A percentile compares a stretch with the other conserved stretches of the same genome.
These are phyloP conservation scores for Nymphalis io DNA, from an alignment of 1,140 invertebrate genomes.

Conservation along the genomic window DNA sequence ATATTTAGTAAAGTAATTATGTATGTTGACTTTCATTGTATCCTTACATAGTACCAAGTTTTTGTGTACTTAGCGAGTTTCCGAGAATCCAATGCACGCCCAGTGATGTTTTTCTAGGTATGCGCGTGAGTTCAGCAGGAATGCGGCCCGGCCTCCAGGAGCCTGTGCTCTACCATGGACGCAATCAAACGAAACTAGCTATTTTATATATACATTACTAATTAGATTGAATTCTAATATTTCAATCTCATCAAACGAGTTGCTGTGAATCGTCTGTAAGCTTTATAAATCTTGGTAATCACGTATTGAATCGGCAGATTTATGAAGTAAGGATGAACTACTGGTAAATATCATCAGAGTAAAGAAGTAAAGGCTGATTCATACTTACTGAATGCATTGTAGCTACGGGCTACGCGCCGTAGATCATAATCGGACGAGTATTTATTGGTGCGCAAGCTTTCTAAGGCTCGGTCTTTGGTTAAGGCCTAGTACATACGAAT, in stretches of 20 bases:
- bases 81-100: slow-evolving; percentile 56
- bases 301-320: slow-evolving; percentile 53
- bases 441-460: slow-evolving; percentile 76
- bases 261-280: slow-evolving; percentile 11
- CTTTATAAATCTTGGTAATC: slow-evolving; percentile 55
- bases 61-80: slow-evolving; percentile 52
- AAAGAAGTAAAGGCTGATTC: slow-evolving; percentile 56
- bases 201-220: slow-evolving; percentile 18
- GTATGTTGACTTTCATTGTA: slow-evolving; percentile 48
- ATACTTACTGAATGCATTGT: slow-evolving; percentile 57
- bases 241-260: slow-evolving; percentile 18
- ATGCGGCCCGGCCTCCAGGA: slow-evolving; percentile 53
- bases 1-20: slow-evolving; percentile 45
- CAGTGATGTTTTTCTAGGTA: slow-evolving; percentile 57
- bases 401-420: slow-evolving; percentile 77
- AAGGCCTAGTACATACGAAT: slow-evolving; percentile 57
- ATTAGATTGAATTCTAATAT: slow-evolving; percentile 25
- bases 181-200: slow-evolving; percentile 20
- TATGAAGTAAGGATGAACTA: slow-evolving; percentile 61
- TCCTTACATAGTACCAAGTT: slow-evolving; percentile 48
- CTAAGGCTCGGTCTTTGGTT: slow-evolving; percentile 63
- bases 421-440: slow-evolving; percentile 79
- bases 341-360: slow-evolving; percentile 53
- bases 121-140: slow-evolving; percentile 54
- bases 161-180: slow-evolving; percentile 37